Evolutionary conservation across 2,888 invertebrate genomes (phyloP).

Genomic region (Antheraea yamamai): DNA sequence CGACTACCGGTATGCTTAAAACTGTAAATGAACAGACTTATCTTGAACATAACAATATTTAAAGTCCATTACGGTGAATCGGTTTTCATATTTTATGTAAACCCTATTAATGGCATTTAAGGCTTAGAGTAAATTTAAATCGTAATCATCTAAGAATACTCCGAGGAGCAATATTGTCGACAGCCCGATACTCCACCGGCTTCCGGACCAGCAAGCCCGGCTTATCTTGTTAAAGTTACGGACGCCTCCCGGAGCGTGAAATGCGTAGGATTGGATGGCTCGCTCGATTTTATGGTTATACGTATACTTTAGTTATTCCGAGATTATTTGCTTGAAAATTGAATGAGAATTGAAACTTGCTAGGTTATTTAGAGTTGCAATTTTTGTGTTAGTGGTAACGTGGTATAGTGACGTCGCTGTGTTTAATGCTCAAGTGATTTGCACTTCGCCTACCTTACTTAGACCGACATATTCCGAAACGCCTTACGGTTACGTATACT

Average conservation of each 20-base stretch:
- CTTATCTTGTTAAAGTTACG: conserved; percentile 23
- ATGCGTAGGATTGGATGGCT: conserved; percentile 23
- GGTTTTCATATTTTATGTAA: background rate
- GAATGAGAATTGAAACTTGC: conserved; percentile 6
- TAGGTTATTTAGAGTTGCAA: background rate
- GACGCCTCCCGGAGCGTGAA: conserved; percentile 20
- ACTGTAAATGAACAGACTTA: background rate
- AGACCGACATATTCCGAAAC: no score
- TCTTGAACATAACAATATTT: background rate
- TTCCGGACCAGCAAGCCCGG: conserved; percentile 25
- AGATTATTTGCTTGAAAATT: conserved; percentile 18
- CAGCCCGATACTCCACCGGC: conserved; percentile 23
- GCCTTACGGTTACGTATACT: no score
- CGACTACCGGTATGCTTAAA: background rate
- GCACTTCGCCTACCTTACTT: no score
- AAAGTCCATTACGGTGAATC: background rate
- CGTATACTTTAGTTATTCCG: conserved; percentile 19
- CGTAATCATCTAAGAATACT: background rate
- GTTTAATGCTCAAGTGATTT: background rate
- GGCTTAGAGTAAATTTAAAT: background rate
- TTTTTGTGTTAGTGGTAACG: background rate
- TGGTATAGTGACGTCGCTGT: no score
- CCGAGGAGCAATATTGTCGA: conserved; percentile 11
- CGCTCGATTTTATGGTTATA: conserved; percentile 18
- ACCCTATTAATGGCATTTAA: background rate